Base-by-base conservation (phyloP, 2,113 vertebrate genomes). In the Acanthochromis polyacanthus region DNA sequence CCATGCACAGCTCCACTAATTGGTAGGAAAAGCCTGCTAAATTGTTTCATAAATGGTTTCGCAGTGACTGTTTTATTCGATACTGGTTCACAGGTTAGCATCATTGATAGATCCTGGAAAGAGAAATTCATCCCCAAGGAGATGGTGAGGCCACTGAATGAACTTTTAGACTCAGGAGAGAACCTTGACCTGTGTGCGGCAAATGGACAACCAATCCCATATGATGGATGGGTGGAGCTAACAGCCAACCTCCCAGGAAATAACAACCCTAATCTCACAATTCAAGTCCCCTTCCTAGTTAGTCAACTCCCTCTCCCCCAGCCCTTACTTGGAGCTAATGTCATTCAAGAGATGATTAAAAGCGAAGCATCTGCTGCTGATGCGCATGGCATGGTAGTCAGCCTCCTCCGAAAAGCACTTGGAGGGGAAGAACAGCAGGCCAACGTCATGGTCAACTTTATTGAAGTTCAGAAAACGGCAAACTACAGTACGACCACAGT, bases 401-500 rank as follows among this genome's bases (percentile, higher is more conserved):
- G 43, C 12, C 60, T 84, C 20, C 48, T 76, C 6, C 48, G 50
- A 5, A 51, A 14, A 59, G 72, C 76, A 10, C 48, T 85, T 30
- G 58, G 52, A 0, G 38, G 78, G 17, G 63, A 76, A 11, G 25
- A 81, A 52, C 73, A 69, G 3, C 57, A 85, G 23, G 63, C 30
- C 3, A 3, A 15, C 7, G 62, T 57, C 22, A 78, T 74, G 20
- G 69, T 85, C 0, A 81, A 32, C 32, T 78, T 73, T 10, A 77
- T 72, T 6, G 72, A 84, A 17, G 50, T 50, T 0, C 43, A 19
- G 1, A 32, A 45, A 28, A 57, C n/a, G 14, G 5, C 16, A 50
- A 50, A n/a, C 17, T 4, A 73, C 4, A 32, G 28, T 64, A 43
- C 15, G 9, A 58, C 23, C 28, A 57, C 50, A 17, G 16, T 57